Evolutionary conservation across 2,888 invertebrate genomes (phyloP), one percentile per base, ranked within the genome.

Genomic region (Polymixis flavicincta): DNA sequence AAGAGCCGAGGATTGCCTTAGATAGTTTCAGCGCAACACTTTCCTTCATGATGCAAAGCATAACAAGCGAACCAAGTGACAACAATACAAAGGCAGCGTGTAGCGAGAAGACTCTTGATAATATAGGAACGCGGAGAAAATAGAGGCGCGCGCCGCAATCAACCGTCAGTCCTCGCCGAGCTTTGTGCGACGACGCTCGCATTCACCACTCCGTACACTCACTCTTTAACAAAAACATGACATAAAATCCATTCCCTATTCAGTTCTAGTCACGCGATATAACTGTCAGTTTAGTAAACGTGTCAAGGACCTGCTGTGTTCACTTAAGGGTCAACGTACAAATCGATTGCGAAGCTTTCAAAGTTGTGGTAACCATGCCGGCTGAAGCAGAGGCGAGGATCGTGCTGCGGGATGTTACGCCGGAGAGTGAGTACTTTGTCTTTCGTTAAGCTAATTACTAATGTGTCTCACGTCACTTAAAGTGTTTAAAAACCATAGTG

Each of bases 391-490:
- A 92, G 80, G 89, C 92, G 42, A 92, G 90, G 85, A 92, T 96
- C 76, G 92, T 96, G 59, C 91, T 94, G 59, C 92, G 94, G 57
- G 93, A 95, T 89, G 93, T 96, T 55, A 96, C 96, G 32, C 95
- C 95, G 67, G 96, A 96, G 82, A 91, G 96, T 96, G 87, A 96
- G 96, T 94, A 82, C 74, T 69, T 64, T 78, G 59, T 68, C 22
- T 55, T 71, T 63, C 13, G n/a, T 75, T 72, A 57, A 14, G 13
- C 11, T 75, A 45, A 66, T 75, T 66, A 65, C 64, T 37, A 55
- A 61, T 63, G 61, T 55, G 42, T 48, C 14, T 59, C 28, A 8
- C 68, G 69, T 71, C 50, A 32, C 42, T 9, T n/a, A 22, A 25
- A n/a, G 45, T 37, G 25, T 19, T 71, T 57, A 37, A 48, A 75